phyloP scores from a whole-genome alignment of 2,797 vertebrate genomes.

The Melanotaenia nigrans region DNA sequence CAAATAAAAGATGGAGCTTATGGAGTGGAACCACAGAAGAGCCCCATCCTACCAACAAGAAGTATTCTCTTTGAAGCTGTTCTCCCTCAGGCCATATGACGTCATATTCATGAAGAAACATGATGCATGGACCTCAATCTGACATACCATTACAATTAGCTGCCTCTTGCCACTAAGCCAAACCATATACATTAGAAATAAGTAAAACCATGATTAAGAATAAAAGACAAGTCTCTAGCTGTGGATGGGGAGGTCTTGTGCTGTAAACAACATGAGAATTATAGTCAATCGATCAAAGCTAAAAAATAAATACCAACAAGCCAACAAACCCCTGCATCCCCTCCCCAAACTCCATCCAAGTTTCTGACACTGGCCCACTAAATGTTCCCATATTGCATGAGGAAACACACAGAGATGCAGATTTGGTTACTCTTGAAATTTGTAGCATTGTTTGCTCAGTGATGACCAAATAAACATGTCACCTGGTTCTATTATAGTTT shows the following conservation, averaged over 20 bases:
- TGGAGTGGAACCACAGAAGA: conserved; percentile 23
- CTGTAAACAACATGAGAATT: too few species aligned
- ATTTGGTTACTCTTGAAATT: too few species aligned
- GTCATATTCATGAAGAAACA: conserved; percentile 13
- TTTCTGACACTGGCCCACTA: too few species aligned
- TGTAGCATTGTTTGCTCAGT: too few species aligned
- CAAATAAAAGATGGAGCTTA: conserved; percentile 46
- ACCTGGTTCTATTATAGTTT: conserved; percentile 13
- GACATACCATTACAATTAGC: conserved; percentile 51
- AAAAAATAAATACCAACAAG: too few species aligned
- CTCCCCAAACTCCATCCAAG: too few species aligned
- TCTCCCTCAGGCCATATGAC: conserved; percentile 21
- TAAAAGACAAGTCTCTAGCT: too few species aligned
- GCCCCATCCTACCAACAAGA: conserved; percentile 10
- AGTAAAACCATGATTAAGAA: neutral
- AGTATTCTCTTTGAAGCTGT: conserved; percentile 37
- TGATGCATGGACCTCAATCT: conserved; percentile 14
- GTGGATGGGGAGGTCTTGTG: too few species aligned
- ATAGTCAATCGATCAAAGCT: too few species aligned
- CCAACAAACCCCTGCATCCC: too few species aligned
- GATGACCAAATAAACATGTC: neutral
- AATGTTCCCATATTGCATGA: too few species aligned
- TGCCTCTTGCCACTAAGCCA: conserved; percentile 15
- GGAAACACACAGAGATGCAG: too few species aligned
- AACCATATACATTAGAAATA: conserved; percentile 35